Conservation (phyloP, 1,140 invertebrate genomes). For the Ooceraea biroi region DNA sequence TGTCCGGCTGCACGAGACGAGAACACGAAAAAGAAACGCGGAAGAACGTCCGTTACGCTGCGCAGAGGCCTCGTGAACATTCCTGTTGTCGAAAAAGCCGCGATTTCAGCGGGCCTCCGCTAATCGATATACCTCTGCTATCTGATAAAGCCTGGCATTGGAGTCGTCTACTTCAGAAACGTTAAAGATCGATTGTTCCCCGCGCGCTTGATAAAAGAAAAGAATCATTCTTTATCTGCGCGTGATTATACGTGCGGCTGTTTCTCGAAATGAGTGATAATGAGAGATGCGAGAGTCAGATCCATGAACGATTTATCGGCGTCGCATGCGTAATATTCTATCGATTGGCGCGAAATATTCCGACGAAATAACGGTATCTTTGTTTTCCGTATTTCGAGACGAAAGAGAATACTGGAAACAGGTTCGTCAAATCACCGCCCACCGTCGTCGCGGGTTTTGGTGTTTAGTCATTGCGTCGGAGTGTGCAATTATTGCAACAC, state of each 20-base stretch:
- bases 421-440: neutral
- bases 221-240: conserved; percentile 13
- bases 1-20: neutral
- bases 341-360: neutral
- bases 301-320: conserved; percentile 1
- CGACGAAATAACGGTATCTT: neutral
- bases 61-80: neutral
- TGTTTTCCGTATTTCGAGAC: neutral
- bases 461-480: neutral
- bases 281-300: neutral
- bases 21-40: neutral
- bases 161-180: neutral
- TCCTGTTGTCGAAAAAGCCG: conserved; percentile 21
- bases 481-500: neutral
- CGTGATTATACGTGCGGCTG: neutral
- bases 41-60: neutral
- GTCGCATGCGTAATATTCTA: neutral
- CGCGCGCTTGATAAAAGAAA: too few relatives aligned
- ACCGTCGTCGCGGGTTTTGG: too few relatives aligned
- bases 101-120: neutral
- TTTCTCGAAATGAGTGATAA: conserved; percentile 6
- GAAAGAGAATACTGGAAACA: neutral
- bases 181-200: conserved; percentile 5
- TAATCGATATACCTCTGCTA: conserved; percentile 45
- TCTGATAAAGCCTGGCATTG: conserved; percentile 56